Evolutionary conservation across 92 coral and sea anemone species (phyloP).

Genomic region (Pocillopora grandis): DNA sequence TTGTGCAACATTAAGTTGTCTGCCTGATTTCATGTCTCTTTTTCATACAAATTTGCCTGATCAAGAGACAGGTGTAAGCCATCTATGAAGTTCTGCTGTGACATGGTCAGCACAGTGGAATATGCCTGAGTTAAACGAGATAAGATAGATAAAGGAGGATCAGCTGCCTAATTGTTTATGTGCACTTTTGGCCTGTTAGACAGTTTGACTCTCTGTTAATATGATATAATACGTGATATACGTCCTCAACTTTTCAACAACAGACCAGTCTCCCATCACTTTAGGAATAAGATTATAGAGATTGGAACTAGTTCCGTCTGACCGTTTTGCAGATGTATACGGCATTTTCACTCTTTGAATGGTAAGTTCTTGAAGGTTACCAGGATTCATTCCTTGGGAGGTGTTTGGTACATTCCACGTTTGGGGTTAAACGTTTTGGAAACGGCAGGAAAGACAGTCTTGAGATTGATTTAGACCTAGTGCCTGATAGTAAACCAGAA

Average conservation of each 20-base stretch:
- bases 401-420: slow-evolving; percentile 58
- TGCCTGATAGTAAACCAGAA: neutral
- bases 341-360: slow-evolving; percentile 34
- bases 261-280: neutral
- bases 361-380: slow-evolving; percentile 22
- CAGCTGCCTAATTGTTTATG: slow-evolving; percentile 30
- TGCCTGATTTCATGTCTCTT: neutral
- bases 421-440: slow-evolving; percentile 16
- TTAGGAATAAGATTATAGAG: slow-evolving; percentile 35
- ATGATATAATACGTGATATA: too few species aligned
- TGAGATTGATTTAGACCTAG: neutral
- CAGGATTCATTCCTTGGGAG: slow-evolving; percentile 26
- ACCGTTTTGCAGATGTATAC: neutral
- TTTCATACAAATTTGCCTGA: slow-evolving; percentile 34
- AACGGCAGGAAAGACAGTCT: slow-evolving; percentile 9
- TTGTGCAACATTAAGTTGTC: slow-evolving; percentile 20
- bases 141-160: slow-evolving; percentile 17
- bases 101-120: slow-evolving; percentile 1
- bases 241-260: neutral
- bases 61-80: slow-evolving; percentile 11
- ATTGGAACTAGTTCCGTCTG: slow-evolving; percentile 41
- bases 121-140: neutral
- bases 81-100: slow-evolving; percentile 14
- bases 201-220: slow-evolving; percentile 24
- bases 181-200: slow-evolving; percentile 24